These are phyloP conservation scores for Condylura cristata DNA, from an alignment of 2,113 vertebrate genomes.

Conservation along the genomic window DNA sequence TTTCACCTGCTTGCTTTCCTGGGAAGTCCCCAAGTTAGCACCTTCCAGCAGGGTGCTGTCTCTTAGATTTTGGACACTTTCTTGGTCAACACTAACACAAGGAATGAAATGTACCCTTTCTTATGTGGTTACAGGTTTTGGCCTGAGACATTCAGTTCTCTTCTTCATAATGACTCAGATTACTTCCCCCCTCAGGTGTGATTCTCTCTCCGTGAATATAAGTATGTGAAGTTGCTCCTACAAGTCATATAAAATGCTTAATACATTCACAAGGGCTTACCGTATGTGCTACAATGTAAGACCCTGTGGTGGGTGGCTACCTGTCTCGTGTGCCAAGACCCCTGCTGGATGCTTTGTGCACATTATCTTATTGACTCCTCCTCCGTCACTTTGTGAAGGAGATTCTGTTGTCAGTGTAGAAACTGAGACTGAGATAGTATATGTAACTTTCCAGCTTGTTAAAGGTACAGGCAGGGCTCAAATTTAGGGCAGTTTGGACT, in stretches of 20 bases:
- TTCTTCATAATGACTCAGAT: background rate
- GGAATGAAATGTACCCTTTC: background rate
- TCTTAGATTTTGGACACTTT: background rate
- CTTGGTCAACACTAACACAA: background rate
- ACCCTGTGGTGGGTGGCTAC: background rate
- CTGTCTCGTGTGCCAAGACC: background rate
- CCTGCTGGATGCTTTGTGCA: background rate
- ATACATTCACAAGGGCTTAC: background rate
- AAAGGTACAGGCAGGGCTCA: background rate
- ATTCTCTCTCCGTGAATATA: background rate
- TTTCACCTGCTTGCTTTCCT: background rate
- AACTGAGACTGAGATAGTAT: conserved; percentile 34
- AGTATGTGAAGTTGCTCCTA: background rate
- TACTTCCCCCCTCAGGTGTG: background rate
- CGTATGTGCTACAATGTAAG: fast-evolving
- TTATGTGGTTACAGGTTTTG: background rate
- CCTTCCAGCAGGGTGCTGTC: background rate
- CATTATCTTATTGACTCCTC: background rate
- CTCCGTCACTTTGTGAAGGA: background rate
- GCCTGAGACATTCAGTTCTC: conserved; percentile 33
- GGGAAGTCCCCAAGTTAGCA: background rate
- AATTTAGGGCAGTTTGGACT: background rate
- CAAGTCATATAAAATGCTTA: background rate
- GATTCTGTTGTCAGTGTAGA: background rate
- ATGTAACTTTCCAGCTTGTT: background rate